phyloP scores from a whole-genome alignment of 2,888 invertebrate species.

The Sinhomidia bicolor region DNA sequence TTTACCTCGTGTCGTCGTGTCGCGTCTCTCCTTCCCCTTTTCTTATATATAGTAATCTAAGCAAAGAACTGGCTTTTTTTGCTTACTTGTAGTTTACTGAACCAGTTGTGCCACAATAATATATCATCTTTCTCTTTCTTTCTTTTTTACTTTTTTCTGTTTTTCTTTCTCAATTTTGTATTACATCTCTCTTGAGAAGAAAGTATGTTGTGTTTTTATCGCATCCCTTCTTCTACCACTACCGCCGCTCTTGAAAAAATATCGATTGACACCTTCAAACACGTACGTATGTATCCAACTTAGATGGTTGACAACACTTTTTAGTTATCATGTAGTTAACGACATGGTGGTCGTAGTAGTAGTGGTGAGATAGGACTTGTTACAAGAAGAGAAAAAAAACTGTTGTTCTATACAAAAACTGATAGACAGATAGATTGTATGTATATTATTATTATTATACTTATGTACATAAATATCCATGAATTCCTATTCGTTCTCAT shows the following conservation, averaged over 20 bases:
- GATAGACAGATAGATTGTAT: not conserved
- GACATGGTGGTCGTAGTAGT: not conserved
- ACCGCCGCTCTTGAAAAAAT: conserved; percentile 39
- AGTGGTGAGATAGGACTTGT: conserved; percentile 8
- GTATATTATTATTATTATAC: not conserved
- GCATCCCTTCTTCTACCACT: not conserved
- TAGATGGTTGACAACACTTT: conserved; percentile 62
- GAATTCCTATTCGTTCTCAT: conserved; percentile 26
- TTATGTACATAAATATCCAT: not conserved
- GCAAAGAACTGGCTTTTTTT: not conserved
- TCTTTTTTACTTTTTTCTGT: conserved; percentile 38
- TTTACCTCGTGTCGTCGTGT: conserved; percentile 34
- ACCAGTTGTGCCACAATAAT: conserved; percentile 56
- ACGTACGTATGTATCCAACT: conserved; percentile 62
- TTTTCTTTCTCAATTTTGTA: conserved; percentile 44
- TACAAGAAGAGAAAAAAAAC: conserved; percentile 5
- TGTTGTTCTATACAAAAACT: too few relatives aligned
- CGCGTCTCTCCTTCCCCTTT: not conserved
- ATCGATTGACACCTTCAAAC: conserved; percentile 68
- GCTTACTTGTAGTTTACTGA: conserved; percentile 21
- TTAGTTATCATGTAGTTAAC: conserved; percentile 57
- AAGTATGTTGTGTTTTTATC: conserved; percentile 50
- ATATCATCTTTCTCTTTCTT: conserved; percentile 59
- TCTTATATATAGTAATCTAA: too few relatives aligned
- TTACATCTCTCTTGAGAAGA: conserved; percentile 56